Percentiles rank a stretch among this genome's conserved stretches.
phyloP scores from a whole-genome alignment of 2,797 vertebrate genomes.

The Tokudaia tokunoshimensis region DNA sequence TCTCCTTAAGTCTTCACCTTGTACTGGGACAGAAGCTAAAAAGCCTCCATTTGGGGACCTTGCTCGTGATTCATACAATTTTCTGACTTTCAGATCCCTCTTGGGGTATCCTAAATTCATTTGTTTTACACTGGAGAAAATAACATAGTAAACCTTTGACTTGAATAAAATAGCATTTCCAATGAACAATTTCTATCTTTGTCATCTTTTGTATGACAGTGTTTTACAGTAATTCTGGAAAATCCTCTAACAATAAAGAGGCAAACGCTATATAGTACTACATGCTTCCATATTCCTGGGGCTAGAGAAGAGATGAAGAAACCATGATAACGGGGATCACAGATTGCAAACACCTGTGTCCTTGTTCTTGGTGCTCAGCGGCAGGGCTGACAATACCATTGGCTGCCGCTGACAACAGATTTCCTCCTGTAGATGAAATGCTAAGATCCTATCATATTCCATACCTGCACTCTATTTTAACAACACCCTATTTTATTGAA shows the following conservation, averaged over 20 bases:
- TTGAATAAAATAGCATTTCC: constrained; percentile 47
- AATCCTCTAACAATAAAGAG: background rate
- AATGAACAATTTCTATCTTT: constrained; percentile 13
- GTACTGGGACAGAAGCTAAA: background rate
- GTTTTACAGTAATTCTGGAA: constrained; percentile 58
- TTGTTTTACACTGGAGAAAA: background rate
- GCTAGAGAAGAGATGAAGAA: constrained; percentile 44
- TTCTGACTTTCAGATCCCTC: background rate
- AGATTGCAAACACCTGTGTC: background rate
- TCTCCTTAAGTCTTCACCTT: constrained; percentile 3
- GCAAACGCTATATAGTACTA: background rate
- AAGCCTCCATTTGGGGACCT: background rate
- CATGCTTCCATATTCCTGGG: background rate
- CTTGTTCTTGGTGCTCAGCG: background rate
- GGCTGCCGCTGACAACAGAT: background rate
- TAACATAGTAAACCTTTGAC: constrained; percentile 14
- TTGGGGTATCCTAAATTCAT: background rate
- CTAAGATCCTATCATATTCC: constrained; percentile 13
- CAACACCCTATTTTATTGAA: constrained; percentile 44
- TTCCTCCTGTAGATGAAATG: constrained; percentile 33
- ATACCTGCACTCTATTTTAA: constrained; percentile 54
- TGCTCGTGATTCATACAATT: background rate
- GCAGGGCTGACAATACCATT: background rate
- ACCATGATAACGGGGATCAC: background rate
- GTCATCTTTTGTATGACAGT: background rate